A percentile compares a stretch with the other conserved stretches of the same genome.
Evolutionary conservation across 2,113 vertebrate genomes (phyloP).

Genomic region (Anthoscopus minutus): DNA sequence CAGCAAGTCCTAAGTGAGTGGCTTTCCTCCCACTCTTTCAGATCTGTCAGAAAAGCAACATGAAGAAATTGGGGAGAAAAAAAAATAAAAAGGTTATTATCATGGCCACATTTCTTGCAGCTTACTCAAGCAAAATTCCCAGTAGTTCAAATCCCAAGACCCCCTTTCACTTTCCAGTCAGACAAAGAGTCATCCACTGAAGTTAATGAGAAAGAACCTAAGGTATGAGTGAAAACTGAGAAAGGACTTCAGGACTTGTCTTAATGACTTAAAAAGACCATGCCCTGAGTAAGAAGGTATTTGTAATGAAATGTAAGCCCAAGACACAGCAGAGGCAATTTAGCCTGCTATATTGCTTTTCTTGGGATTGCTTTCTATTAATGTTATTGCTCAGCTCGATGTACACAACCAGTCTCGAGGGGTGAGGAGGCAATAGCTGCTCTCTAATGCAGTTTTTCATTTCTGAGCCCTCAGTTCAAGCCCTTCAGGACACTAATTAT

Average conservation of each 20-base stretch:
- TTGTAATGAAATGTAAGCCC: constrained; percentile 13
- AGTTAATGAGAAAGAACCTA: not conserved
- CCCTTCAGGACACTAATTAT: constrained; percentile 55
- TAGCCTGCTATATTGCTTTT: constrained; percentile 32
- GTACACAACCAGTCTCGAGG: not conserved
- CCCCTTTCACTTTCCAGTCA: constrained; percentile 12
- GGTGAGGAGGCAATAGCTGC: not conserved
- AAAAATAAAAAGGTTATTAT: constrained; percentile 1
- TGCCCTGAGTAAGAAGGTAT: not conserved
- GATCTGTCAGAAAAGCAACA: constrained; percentile 33
- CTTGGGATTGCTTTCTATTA: not conserved
- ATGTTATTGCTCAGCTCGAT: not conserved
- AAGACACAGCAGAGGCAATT: constrained; percentile 23
- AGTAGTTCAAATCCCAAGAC: constrained; percentile 6
- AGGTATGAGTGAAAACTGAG: constrained; percentile 12
- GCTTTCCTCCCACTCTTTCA: constrained; percentile 21
- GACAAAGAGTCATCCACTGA: not conserved
- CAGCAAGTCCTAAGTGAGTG: not conserved
- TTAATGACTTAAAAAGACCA: constrained; percentile 13
- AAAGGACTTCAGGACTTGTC: constrained; percentile 24
- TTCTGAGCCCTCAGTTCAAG: not conserved
- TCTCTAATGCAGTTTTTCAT: constrained; percentile 39
- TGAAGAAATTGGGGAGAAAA: not conserved
- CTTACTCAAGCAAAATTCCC: constrained; percentile 40
- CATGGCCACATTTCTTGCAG: not conserved